Conservation (phyloP, 2,797 vertebrate genomes). For the Simalia tracyae region DNA sequence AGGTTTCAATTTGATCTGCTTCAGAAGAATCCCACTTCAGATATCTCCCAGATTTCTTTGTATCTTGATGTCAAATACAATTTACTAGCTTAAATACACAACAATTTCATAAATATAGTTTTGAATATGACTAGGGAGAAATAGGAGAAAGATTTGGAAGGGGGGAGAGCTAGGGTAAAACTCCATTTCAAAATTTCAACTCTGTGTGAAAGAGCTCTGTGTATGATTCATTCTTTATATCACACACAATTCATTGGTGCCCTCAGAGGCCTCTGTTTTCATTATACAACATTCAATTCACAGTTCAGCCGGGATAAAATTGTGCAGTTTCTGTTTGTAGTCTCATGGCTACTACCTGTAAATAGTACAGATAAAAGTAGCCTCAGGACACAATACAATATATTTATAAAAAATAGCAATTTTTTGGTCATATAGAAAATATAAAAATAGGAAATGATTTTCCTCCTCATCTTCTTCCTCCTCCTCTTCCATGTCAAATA, state of each 20-base stretch:
- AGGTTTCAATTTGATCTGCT: background rate
- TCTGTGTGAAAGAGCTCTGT: slow-evolving; percentile 48
- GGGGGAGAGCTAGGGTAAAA: background rate
- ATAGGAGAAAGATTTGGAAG: background rate
- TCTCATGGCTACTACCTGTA: slow-evolving; percentile 52
- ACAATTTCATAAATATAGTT: slow-evolving; percentile 5
- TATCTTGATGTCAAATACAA: background rate
- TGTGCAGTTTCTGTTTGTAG: slow-evolving; percentile 51
- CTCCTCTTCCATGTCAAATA: slow-evolving; percentile 39
- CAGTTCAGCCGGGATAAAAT: slow-evolving; percentile 39
- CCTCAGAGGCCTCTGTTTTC: slow-evolving; percentile 54
- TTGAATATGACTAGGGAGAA: background rate
- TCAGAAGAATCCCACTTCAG: background rate
- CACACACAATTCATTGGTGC: slow-evolving; percentile 28
- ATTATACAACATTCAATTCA: slow-evolving; percentile 44
- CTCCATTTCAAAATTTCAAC: slow-evolving; percentile 39
- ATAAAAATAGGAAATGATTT: slow-evolving; percentile 19
- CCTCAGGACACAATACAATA: slow-evolving; percentile 39
- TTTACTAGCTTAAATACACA: background rate
- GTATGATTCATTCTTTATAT: slow-evolving; percentile 46
- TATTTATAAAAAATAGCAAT: slow-evolving; percentile 39
- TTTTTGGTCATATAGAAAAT: slow-evolving; percentile 33
- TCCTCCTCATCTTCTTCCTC: background rate
- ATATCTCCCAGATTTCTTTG: background rate
- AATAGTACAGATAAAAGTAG: slow-evolving; percentile 56